phyloP scores from a whole-genome alignment of 2,797 vertebrate genomes.

The Telmatherina bonti region DNA sequence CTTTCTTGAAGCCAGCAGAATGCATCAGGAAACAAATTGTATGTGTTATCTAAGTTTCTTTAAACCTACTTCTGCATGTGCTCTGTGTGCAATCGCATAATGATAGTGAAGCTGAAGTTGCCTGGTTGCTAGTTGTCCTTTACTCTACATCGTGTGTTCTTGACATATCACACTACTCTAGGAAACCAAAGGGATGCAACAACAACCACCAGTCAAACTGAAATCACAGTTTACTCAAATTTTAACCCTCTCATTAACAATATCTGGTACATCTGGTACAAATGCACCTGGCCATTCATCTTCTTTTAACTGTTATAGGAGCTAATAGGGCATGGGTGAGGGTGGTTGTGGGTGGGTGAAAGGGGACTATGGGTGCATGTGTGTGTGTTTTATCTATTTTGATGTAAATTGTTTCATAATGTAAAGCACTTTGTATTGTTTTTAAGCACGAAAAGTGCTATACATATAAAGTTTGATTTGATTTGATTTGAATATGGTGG shows the following conservation, averaged over 20 bases:
- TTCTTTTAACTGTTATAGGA: no score
- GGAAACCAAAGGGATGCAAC: neutral
- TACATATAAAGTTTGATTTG: no score
- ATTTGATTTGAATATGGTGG: no score
- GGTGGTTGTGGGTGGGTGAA: no score
- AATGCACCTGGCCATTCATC: no score
- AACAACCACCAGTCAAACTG: neutral
- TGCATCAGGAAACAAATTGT: conserved; percentile 35
- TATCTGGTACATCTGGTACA: no score
- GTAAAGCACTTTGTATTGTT: no score
- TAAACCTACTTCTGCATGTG: neutral
- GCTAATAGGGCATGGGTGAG: no score
- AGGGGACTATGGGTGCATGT: no score
- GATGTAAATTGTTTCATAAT: no score
- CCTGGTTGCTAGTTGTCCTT: neutral
- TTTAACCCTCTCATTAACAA: neutral
- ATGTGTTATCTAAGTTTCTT: conserved; percentile 18
- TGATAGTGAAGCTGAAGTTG: neutral
- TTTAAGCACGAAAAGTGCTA: no score
- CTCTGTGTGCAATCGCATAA: neutral
- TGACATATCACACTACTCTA: neutral
- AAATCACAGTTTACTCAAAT: neutral
- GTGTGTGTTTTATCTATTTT: no score
- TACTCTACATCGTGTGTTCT: neutral
- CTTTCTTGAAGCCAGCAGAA: conserved; percentile 23